These are phyloP conservation scores for Vanessa cardui DNA, from an alignment of 2,888 invertebrate species.

Conservation along the genomic window DNA sequence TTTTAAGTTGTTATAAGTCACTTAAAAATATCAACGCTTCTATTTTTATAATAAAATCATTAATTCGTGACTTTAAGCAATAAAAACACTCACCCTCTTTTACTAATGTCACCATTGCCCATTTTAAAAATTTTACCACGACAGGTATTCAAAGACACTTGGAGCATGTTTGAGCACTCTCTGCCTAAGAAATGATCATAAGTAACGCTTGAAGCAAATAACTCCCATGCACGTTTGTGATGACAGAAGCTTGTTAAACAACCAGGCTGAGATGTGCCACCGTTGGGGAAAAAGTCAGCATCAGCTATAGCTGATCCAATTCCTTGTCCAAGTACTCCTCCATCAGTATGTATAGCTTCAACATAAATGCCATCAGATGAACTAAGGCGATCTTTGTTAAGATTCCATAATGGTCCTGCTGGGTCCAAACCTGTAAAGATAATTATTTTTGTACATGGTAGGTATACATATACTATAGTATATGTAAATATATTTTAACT, in stretches of 20 bases:
- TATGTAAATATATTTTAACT: too few species aligned
- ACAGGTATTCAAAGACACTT: constrained; percentile 52
- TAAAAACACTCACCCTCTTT: constrained; percentile 52
- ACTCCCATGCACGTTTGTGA: constrained; percentile 58
- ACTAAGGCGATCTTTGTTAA: constrained; percentile 50
- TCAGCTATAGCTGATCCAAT: constrained; percentile 59
- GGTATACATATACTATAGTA: too few species aligned
- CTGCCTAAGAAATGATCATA: constrained; percentile 54
- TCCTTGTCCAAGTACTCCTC: constrained; percentile 50
- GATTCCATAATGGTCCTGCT: constrained; percentile 64
- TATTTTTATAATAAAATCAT: background rate
- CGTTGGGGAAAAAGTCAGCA: constrained; percentile 84
- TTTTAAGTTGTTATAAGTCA: too few species aligned
- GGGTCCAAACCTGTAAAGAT: constrained; percentile 64
- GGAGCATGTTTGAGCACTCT: constrained; percentile 45
- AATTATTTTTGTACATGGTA: too few species aligned
- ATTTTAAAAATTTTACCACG: constrained; percentile 48
- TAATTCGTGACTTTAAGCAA: background rate
- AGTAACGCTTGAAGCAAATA: constrained; percentile 54
- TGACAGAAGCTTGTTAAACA: constrained; percentile 55
- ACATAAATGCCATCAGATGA: constrained; percentile 63
- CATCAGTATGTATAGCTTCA: constrained; percentile 71
- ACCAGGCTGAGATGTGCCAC: constrained; percentile 65
- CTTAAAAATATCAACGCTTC: too few species aligned
- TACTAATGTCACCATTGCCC: constrained; percentile 57